Evolutionary conservation across 2,888 invertebrate genomes (phyloP), one percentile per base, ranked within the genome.

Genomic region (Siphonodentalium dalli): DNA sequence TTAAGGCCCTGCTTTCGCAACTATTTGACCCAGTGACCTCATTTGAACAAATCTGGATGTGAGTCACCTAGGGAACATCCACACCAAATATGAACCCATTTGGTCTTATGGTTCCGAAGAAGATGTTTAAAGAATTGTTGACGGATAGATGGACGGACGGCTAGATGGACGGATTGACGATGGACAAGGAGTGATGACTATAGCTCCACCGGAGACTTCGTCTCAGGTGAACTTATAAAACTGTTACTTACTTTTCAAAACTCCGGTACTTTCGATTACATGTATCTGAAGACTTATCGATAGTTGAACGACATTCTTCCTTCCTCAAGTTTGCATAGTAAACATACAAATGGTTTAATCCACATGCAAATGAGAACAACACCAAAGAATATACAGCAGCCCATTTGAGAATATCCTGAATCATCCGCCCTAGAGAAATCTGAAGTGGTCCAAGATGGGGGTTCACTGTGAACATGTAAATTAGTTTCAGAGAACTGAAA

Each of bases 401-500:
- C 84, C 94, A 94, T 81, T 94, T 93, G 60, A 93, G 88, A 68
- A 94, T 93, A 75, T 94, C 94, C 72, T 85, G 83, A 37, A 87
- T 85, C 87, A 87, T 87, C 50, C 87, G 78, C 53, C 93, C 94
- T 35, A 94, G 85, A 0, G 93, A 93, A 69, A 95, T 92, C 85
- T 94, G 94, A 66, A 94, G 85, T 3, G 93, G 94, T 2, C 94
- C 94, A 70, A 95, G 82, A 80, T 94, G 92, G 3, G 94, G 93
- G 84, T 93, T 93, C 72, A 94, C 92, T 47, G 93, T 93, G 83
- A 94, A 94, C 71, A 94, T 85, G 79, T 94, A 93, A 20, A 95
- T 90, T 77, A 95, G 82, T 83, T 96, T 96, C 55, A 96, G 83
- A 3, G 93, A 93, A 79, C 92, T 92, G 86, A 82, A 93, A 83